Percentiles rank a stretch among this genome's conserved stretches.
Evolutionary conservation across 2,888 invertebrate genomes (phyloP).

Genomic region (Oscheius onirici): DNA sequence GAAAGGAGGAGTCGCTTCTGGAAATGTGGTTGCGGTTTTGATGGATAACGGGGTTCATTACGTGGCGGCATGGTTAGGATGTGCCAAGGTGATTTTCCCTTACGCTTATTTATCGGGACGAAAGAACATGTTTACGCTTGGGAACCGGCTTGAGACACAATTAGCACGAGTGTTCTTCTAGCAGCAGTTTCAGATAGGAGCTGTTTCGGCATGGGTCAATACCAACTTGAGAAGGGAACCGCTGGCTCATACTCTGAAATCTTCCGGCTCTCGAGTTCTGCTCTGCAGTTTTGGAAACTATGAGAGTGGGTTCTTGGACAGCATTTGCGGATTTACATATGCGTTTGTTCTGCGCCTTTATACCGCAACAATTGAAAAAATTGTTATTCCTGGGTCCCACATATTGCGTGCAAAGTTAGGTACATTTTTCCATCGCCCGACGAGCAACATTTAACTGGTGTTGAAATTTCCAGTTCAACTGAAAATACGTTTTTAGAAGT

Average conservation of each 20-base stretch:
- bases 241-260: constrained; percentile 82
- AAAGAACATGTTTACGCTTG: background rate
- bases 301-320: constrained; percentile 10
- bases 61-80: constrained; percentile 89
- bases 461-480: too few species aligned
- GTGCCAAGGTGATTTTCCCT: constrained; percentile 79
- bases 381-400: too few species aligned
- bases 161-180: background rate
- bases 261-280: constrained; percentile 20
- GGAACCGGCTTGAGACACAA: background rate
- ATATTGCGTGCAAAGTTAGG: too few species aligned
- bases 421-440: too few species aligned
- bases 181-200: constrained; percentile 70
- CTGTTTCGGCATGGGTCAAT: constrained; percentile 84
- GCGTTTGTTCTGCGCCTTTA: too few species aligned
- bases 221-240: constrained; percentile 86
- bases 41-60: constrained; percentile 90
- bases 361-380: too few species aligned
- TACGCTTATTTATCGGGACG: background rate
- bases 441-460: too few species aligned
- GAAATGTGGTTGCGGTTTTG: constrained; percentile 87
- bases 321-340: too few species aligned
- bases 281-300: constrained; percentile 11
- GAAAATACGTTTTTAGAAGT: constrained; percentile 3
- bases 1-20: constrained; percentile 73